A percentile compares a stretch with the other conserved stretches of the same genome.
phyloP scores from a whole-genome alignment of 37 sponge, comb jelly and placozoan species.

The Agelas oroides region DNA sequence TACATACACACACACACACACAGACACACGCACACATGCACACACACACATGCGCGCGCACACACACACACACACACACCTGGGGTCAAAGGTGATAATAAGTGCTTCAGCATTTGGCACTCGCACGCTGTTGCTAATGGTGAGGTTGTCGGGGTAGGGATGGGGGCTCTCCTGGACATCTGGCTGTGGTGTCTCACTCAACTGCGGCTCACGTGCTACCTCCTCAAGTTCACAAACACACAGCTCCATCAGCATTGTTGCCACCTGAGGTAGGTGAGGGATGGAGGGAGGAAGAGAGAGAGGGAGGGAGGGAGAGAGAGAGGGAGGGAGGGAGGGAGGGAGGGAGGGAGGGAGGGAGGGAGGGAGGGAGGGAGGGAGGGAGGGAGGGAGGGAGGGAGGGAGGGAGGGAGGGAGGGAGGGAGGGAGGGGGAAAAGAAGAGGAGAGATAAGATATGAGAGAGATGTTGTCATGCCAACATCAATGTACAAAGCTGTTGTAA shows the following conservation, averaged over 20 bases:
- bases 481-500: too few relatives aligned
- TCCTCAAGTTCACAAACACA: slow-evolving; percentile 95
- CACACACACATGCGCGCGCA: too few relatives aligned
- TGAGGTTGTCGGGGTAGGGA: slow-evolving; percentile 79
- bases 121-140: slow-evolving; percentile 56
- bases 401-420: not conserved
- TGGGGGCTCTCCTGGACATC: slow-evolving; percentile 91
- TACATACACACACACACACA: too few relatives aligned
- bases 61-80: too few relatives aligned
- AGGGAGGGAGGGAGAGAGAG: not conserved
- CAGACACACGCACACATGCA: too few relatives aligned
- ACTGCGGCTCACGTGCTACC: slow-evolving; percentile 80
- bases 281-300: not conserved
- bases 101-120: slow-evolving; percentile 95
- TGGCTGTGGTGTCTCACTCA: slow-evolving; percentile 62
- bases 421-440: not conserved
- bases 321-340: slow-evolving; percentile 20
- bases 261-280: slow-evolving; percentile 65
- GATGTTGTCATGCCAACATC: too few relatives aligned
- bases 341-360: not conserved
- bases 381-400: not conserved
- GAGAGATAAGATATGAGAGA: slow-evolving; percentile 1
- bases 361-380: not conserved
- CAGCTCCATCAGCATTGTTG: slow-evolving; percentile 87
- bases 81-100: too few relatives aligned